These are phyloP conservation scores for Ectemnius continuus DNA, from an alignment of 2,888 invertebrate species.

Conservation along the genomic window DNA sequence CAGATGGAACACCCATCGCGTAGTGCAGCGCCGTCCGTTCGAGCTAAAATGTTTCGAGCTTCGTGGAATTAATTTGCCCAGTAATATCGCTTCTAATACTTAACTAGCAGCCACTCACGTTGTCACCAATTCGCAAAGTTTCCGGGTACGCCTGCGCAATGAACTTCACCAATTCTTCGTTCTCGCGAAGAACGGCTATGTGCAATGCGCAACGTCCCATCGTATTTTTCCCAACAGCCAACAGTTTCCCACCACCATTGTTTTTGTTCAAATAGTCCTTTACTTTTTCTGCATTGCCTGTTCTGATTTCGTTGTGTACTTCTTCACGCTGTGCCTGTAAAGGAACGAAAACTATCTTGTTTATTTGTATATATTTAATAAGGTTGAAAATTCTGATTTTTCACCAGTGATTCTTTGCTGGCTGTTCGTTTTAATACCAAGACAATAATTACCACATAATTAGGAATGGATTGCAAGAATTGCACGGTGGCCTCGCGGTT, in stretches of 20 bases:
- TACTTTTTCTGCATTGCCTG: constrained; percentile 82
- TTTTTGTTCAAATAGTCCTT: constrained; percentile 79
- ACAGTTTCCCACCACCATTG: constrained; percentile 79
- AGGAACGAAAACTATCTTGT: not conserved
- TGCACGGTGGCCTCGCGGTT: constrained; percentile 84
- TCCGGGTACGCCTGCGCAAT: constrained; percentile 87
- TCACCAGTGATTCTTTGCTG: too few species aligned
- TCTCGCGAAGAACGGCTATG: constrained; percentile 90
- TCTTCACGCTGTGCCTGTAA: constrained; percentile 86
- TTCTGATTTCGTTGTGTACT: constrained; percentile 86
- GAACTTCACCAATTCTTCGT: constrained; percentile 88
- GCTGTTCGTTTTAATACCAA: too few species aligned
- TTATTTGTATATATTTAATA: too few species aligned
- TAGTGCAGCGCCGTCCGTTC: constrained; percentile 93
- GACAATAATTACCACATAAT: constrained; percentile 83
- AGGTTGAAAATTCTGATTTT: too few species aligned
- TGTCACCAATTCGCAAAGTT: constrained; percentile 88
- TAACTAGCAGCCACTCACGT: constrained; percentile 81
- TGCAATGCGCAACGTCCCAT: constrained; percentile 90
- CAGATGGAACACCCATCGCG: constrained; percentile 92
- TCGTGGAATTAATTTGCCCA: not conserved
- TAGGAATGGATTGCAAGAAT: constrained; percentile 85
- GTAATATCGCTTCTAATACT: not conserved
- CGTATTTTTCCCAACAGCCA: constrained; percentile 83
- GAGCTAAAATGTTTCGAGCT: constrained; percentile 80